Evolutionary conservation across 2,797 vertebrate genomes (phyloP).

Genomic region (Crocodylus rhombifer): DNA sequence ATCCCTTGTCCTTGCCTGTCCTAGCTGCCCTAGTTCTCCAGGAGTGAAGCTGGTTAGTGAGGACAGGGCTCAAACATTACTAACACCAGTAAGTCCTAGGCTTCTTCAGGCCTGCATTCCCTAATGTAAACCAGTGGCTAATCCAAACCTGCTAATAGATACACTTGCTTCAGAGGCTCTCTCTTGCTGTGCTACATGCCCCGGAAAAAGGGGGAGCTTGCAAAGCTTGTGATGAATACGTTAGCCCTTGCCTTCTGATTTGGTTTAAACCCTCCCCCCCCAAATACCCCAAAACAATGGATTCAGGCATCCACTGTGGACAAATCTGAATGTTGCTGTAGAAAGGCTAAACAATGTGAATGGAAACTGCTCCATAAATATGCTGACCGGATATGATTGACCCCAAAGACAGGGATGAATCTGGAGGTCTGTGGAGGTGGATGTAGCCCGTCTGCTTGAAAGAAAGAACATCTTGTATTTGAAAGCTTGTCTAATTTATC

Average conservation of each 20-base stretch:
- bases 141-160: too few relatives aligned
- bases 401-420: neutral
- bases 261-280: neutral
- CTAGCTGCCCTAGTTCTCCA: neutral
- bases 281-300: too few relatives aligned
- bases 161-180: neutral
- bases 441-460: too few relatives aligned
- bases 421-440: too few relatives aligned
- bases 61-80: neutral
- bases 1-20: neutral
- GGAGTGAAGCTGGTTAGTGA: neutral
- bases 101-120: too few relatives aligned
- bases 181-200: neutral
- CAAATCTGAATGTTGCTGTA: neutral
- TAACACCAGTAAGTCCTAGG: too few relatives aligned
- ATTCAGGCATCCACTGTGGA: neutral
- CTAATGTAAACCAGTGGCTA: too few relatives aligned
- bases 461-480: too few relatives aligned
- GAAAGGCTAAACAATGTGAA: neutral
- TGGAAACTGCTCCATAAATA: neutral
- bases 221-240: neutral
- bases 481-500: too few relatives aligned
- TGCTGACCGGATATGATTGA: neutral
- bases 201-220: neutral
- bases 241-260: neutral